phyloP scores from a whole-genome alignment of 2,797 vertebrate genomes.

The Thalassophryne amazonica region DNA sequence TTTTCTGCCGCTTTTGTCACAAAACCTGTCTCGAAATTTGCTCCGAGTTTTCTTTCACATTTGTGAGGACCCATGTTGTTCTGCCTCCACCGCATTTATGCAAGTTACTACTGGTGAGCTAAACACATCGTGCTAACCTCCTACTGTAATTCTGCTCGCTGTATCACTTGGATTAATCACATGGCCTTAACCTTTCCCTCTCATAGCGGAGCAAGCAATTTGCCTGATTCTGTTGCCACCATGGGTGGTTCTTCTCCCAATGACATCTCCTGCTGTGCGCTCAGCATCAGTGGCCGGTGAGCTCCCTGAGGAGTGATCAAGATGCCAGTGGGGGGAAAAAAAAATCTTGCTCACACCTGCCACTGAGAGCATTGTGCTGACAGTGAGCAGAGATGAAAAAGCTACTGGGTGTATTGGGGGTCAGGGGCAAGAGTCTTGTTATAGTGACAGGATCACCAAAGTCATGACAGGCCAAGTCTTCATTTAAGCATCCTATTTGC shows the following conservation, averaged over 20 bases:
- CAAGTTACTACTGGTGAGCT: constrained; percentile 9
- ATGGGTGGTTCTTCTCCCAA: constrained; percentile 64
- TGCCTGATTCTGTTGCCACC: constrained; percentile 72
- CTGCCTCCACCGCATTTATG: constrained; percentile 3
- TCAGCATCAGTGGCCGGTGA: constrained; percentile 48
- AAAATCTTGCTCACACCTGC: constrained; percentile 72
- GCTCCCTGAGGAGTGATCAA: constrained; percentile 66
- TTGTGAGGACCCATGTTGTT: neutral
- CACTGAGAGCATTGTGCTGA: constrained; percentile 70
- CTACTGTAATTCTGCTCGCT: constrained; percentile 12
- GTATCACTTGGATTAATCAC: constrained; percentile 36
- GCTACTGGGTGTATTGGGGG: constrained; percentile 23
- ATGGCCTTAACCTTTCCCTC: constrained; percentile 55
- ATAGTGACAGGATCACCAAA: constrained; percentile 41
- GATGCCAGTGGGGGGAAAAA: constrained; percentile 57
- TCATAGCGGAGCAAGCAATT: constrained; percentile 68
- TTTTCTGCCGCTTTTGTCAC: too few relatives aligned
- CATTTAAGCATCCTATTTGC: constrained; percentile 12
- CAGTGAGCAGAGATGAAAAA: constrained; percentile 21
- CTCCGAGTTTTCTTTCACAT: neutral
- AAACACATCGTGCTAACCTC: constrained; percentile 4
- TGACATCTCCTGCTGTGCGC: constrained; percentile 62
- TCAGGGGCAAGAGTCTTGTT: constrained; percentile 45
- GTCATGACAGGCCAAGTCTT: constrained; percentile 28
- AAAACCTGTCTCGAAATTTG: too few relatives aligned